Conservation (phyloP, 2,888 invertebrate genomes). For the Branchipolynoe longqiensis region DNA sequence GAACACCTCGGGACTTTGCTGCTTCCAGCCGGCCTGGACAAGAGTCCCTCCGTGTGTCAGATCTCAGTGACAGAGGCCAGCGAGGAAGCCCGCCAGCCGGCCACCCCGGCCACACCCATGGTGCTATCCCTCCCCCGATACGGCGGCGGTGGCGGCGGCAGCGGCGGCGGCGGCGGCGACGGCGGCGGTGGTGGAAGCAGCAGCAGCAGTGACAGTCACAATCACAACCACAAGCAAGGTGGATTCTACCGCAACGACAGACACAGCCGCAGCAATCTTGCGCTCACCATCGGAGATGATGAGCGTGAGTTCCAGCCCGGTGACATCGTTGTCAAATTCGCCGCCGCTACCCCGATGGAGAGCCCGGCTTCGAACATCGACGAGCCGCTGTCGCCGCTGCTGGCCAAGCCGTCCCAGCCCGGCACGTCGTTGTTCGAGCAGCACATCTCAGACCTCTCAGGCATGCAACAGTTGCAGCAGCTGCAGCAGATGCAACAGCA, state of each 20-base stretch:
- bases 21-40: constrained; percentile 46
- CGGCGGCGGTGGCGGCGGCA: background rate
- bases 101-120: too few relatives aligned
- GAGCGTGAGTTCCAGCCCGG: constrained; percentile 22
- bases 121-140: constrained; percentile 28
- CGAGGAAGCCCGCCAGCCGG: constrained; percentile 1
- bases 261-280: constrained; percentile 35
- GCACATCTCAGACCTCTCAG: constrained; percentile 4
- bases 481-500: too few relatives aligned
- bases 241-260: background rate
- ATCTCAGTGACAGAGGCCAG: constrained; percentile 52
- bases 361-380: constrained; percentile 63
- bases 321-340: constrained; percentile 78
- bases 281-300: constrained; percentile 31
- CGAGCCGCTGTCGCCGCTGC: constrained; percentile 48
- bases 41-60: constrained; percentile 54
- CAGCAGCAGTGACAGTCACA: too few relatives aligned
- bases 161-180: background rate
- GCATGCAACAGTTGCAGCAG: background rate
- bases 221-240: constrained; percentile 1
- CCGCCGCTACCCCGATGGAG: constrained; percentile 74
- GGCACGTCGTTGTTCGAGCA: constrained; percentile 7
- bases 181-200: background rate
- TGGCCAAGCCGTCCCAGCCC: constrained; percentile 8
- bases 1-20: constrained; percentile 64